Evolutionary conservation across 2,113 vertebrate genomes (phyloP).

Genomic region (Gymnobelideus leadbeateri): DNA sequence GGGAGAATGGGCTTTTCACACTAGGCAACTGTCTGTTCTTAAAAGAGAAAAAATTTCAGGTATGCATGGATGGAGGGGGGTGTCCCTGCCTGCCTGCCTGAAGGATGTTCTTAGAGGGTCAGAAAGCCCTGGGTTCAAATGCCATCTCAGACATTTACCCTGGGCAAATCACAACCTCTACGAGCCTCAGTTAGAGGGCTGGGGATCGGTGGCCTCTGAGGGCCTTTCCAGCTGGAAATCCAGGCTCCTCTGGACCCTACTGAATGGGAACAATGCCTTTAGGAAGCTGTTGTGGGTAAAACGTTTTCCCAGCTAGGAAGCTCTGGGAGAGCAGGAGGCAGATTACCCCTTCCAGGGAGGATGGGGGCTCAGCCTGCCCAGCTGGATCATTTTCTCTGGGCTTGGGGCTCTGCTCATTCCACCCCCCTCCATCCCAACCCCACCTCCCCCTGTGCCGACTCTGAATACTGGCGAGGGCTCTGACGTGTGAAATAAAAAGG

Average conservation of each 20-base stretch:
- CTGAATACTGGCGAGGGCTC: constrained; percentile 77
- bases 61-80: neutral
- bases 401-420: neutral
- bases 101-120: neutral
- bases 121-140: neutral
- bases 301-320: neutral
- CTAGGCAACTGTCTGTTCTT: neutral
- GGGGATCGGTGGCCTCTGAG: neutral
- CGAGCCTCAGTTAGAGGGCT: neutral
- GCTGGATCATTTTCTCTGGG: neutral
- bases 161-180: neutral
- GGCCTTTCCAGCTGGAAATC: neutral
- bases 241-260: neutral
- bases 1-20: neutral
- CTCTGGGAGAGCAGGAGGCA: neutral
- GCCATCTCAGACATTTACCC: neutral
- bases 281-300: neutral
- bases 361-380: neutral
- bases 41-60: neutral
- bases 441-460: constrained; percentile 69
- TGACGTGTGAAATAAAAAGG: constrained; percentile 86
- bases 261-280: neutral
- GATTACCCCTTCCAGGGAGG: neutral
- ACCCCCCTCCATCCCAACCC: constrained; percentile 18
- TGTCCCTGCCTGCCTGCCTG: neutral